A percentile compares a stretch with the other conserved stretches of the same genome.
These are phyloP conservation scores for Thereva unica DNA, from an alignment of 2,888 invertebrate genomes.

Conservation along the genomic window DNA sequence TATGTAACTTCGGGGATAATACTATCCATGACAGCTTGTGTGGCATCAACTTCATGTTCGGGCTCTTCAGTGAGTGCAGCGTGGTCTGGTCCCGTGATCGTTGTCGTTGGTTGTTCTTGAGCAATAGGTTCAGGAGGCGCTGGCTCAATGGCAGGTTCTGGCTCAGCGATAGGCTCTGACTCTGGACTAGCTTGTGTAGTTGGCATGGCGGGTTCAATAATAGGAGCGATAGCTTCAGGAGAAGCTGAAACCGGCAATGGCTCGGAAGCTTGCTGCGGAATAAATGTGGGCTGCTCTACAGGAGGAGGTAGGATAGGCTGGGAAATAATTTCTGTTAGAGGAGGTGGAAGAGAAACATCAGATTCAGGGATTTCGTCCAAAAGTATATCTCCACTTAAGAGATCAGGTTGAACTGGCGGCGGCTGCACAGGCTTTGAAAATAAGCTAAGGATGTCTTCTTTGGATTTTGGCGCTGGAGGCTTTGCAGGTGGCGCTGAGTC, in stretches of 20 bases:
- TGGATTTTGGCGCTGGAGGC: conserved; percentile 62
- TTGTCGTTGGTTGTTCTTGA: conserved; percentile 24
- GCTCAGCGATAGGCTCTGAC: not conserved
- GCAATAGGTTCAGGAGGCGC: conserved; percentile 39
- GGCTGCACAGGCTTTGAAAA: conserved; percentile 61
- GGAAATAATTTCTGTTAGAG: conserved; percentile 19
- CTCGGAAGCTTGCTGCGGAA: not conserved
- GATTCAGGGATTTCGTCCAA: conserved; percentile 44
- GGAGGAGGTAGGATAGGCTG: conserved; percentile 36
- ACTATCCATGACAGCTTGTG: conserved; percentile 44
- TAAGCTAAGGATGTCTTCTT: conserved; percentile 65
- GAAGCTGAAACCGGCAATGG: not conserved
- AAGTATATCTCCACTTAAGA: conserved; percentile 63
- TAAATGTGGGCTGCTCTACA: not conserved
- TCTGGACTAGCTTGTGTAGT: conserved; percentile 16
- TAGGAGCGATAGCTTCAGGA: not conserved
- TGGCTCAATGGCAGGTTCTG: conserved; percentile 29
- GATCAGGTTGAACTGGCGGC: conserved; percentile 59
- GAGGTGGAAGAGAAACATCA: conserved; percentile 33
- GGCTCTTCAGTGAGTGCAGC: not conserved
- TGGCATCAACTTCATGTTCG: not conserved
- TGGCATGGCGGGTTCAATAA: conserved; percentile 34
- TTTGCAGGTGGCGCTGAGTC: conserved; percentile 60
- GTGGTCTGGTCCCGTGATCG: conserved; percentile 27
- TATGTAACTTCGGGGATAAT: conserved; percentile 49